These are phyloP conservation scores for Urosaurus nigricauda DNA, from an alignment of 2,797 vertebrate genomes.

Conservation along the genomic window DNA sequence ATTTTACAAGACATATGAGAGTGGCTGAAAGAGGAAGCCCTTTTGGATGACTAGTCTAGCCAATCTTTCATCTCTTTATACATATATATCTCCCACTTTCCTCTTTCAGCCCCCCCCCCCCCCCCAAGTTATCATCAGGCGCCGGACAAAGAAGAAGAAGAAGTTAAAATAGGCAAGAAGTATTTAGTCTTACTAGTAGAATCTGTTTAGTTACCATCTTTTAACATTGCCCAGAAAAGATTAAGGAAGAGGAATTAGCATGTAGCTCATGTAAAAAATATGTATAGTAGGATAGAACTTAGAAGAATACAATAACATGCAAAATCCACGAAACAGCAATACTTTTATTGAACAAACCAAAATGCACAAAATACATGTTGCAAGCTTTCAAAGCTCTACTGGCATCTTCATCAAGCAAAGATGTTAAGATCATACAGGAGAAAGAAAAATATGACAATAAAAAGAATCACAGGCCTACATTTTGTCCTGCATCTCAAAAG, in stretches of 20 bases:
- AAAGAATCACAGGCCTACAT: no score
- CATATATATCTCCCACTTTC: no score
- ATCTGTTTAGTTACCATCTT: no score
- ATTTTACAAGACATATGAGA: not conserved
- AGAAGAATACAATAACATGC: not conserved
- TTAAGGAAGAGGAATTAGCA: not conserved
- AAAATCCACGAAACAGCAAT: no score
- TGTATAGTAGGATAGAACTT: not conserved
- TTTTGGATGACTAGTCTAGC: not conserved
- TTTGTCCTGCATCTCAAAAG: no score
- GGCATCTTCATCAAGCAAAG: no score
- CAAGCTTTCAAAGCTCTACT: no score
- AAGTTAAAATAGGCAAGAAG: not conserved
- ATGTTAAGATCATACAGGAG: no score
- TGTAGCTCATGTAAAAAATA: not conserved
- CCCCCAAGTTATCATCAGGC: not conserved
- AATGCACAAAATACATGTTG: no score
- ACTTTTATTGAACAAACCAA: no score
- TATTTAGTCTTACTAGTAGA: not conserved
- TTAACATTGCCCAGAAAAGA: not conserved
- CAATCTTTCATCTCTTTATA: not conserved
- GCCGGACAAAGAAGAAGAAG: not conserved
- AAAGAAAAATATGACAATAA: no score
- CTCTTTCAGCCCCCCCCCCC: no score
- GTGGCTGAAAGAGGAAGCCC: not conserved